Evolutionary conservation across 2,113 vertebrate species (phyloP).

Genomic region (Paraplagusia blochii): DNA sequence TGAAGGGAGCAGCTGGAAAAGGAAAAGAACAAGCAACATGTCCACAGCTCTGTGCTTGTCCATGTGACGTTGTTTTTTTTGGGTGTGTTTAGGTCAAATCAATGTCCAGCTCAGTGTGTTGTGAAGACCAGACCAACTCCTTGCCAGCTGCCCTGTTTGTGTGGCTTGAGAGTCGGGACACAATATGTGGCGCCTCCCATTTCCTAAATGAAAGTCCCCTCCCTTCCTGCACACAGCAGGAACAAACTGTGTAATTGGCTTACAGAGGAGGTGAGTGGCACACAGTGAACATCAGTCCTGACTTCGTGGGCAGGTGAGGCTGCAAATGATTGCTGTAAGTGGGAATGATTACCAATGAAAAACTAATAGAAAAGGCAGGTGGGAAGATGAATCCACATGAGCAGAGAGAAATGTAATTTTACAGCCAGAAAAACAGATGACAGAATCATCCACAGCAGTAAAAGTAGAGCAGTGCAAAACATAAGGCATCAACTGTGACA

Average conservation of each 20-base stretch:
- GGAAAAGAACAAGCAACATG: constrained; percentile 26
- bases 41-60: constrained; percentile 8
- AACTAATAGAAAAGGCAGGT: constrained; percentile 1
- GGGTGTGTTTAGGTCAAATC: background rate
- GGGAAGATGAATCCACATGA: background rate
- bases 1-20: constrained; percentile 47
- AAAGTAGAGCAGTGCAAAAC: background rate
- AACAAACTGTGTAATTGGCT: constrained; percentile 7
- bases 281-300: constrained; percentile 4
- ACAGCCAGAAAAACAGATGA: background rate
- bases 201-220: constrained; percentile 32
- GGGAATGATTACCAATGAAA: constrained; percentile 5
- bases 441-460: no score
- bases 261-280: background rate
- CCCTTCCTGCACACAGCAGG: background rate
- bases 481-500: background rate
- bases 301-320: background rate
- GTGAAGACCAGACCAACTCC: background rate
- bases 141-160: background rate
- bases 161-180: constrained; percentile 3
- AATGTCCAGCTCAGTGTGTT: background rate
- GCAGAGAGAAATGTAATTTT: constrained; percentile 4
- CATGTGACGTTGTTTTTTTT: background rate
- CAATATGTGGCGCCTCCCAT: background rate
- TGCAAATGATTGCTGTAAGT: constrained; percentile 19